Percentiles rank a stretch among this genome's conserved stretches.
Conservation (phyloP, 2,113 vertebrate species). For the Nannobrachium achirus region DNA sequence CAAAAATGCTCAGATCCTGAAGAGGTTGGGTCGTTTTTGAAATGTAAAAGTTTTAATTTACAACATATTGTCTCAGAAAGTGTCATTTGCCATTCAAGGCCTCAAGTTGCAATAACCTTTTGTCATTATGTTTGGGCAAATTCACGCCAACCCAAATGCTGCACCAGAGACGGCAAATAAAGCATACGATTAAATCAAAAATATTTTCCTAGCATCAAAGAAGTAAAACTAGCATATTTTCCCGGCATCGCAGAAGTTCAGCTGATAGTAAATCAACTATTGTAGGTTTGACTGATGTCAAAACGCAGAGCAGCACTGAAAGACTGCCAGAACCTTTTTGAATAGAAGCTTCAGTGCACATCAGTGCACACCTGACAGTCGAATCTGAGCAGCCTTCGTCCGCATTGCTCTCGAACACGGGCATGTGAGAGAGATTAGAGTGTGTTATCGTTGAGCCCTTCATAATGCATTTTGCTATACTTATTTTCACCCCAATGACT, state of each 20-base stretch:
- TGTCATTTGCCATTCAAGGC: too few relatives aligned
- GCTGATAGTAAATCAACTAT: constrained; percentile 36
- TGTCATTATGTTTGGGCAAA: too few relatives aligned
- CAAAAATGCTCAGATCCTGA: too few relatives aligned
- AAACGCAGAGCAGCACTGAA: constrained; percentile 41
- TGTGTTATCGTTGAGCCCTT: constrained; percentile 11
- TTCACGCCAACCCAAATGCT: too few relatives aligned
- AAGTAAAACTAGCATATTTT: constrained; percentile 10
- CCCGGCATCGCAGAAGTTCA: constrained; percentile 27
- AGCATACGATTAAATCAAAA: too few relatives aligned
- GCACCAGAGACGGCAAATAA: too few relatives aligned
- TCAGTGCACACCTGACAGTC: constrained; percentile 23
- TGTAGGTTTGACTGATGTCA: constrained; percentile 36
- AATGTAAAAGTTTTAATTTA: too few relatives aligned
- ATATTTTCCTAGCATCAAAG: too few relatives aligned
- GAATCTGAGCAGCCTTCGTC: constrained; percentile 21
- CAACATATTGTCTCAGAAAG: too few relatives aligned
- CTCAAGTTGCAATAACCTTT: too few relatives aligned
- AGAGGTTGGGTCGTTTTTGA: too few relatives aligned
- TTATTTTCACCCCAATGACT: not conserved
- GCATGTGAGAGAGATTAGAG: constrained; percentile 16
- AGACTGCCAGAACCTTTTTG: constrained; percentile 40
- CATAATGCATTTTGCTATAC: constrained; percentile 18
- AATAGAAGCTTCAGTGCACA: constrained; percentile 32
- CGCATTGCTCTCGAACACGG: constrained; percentile 1